These are phyloP conservation scores for Scaptomyza cyrtandrae DNA, from an alignment of 2,888 invertebrate genomes.

Conservation along the genomic window DNA sequence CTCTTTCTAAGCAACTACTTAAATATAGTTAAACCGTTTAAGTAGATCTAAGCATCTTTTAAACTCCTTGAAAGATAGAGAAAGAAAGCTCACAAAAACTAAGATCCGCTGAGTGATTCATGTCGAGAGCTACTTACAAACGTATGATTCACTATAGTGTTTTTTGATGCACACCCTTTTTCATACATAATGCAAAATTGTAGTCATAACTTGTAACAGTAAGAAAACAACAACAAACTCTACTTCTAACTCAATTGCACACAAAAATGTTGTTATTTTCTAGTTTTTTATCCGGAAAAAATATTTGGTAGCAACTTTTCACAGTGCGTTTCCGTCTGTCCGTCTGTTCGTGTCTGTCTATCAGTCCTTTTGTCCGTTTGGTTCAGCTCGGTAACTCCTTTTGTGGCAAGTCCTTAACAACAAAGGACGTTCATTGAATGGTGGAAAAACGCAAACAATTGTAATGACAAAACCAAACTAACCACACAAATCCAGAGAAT, in stretches of 20 bases:
- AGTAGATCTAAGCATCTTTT: neutral
- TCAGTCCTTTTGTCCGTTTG: neutral
- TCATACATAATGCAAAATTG: slow-evolving; percentile 28
- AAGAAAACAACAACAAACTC: slow-evolving; percentile 4
- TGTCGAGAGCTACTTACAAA: slow-evolving; percentile 30
- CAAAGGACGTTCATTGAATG: slow-evolving; percentile 69
- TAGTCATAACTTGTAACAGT: slow-evolving; percentile 21
- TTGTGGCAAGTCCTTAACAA: slow-evolving; percentile 54
- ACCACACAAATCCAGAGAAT: slow-evolving; percentile 56
- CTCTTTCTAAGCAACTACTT: too few species aligned
- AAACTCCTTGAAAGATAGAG: neutral
- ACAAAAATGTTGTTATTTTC: slow-evolving; percentile 46
- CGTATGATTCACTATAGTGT: slow-evolving; percentile 12
- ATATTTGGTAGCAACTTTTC: slow-evolving; percentile 50
- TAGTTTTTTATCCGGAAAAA: slow-evolving; percentile 20
- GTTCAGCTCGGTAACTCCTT: slow-evolving; percentile 42
- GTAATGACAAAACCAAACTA: slow-evolving; percentile 80
- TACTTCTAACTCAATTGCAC: slow-evolving; percentile 40
- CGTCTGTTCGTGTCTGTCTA: neutral
- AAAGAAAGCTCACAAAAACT: slow-evolving; percentile 6
- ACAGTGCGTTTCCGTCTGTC: slow-evolving; percentile 19
- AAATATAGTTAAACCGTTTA: too few species aligned
- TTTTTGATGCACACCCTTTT: slow-evolving; percentile 15
- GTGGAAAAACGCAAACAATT: slow-evolving; percentile 78
- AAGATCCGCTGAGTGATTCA: slow-evolving; percentile 26